Evolutionary conservation across 2,113 vertebrate genomes (phyloP).

Genomic region (Lophius piscatorius): DNA sequence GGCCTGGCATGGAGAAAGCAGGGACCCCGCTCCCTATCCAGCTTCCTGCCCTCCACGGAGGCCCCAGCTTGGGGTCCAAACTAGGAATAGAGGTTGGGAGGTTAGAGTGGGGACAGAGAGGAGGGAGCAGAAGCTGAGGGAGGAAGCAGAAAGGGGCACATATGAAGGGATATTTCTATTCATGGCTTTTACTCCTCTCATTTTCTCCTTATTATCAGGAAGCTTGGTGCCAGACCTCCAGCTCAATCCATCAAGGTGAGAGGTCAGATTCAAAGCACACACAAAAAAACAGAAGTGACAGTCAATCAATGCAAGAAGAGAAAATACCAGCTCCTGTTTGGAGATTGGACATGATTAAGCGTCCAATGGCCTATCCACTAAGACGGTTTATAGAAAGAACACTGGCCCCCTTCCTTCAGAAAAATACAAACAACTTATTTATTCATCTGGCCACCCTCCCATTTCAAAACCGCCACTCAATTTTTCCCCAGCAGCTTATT

Average conservation of each 20-base stretch:
- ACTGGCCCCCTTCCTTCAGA: slow-evolving; percentile 19
- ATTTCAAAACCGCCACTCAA: background rate
- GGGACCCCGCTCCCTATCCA: slow-evolving; percentile 47
- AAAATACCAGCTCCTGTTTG: slow-evolving; percentile 15
- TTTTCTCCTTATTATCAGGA: slow-evolving; percentile 74
- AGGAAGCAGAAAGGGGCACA: slow-evolving; percentile 25
- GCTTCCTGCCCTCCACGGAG: slow-evolving; percentile 62
- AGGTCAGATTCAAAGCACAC: slow-evolving; percentile 64
- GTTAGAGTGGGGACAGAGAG: slow-evolving; percentile 53
- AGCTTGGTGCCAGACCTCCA: slow-evolving; percentile 64
- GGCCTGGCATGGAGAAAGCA: slow-evolving; percentile 47
- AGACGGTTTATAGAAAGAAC: slow-evolving; percentile 32
- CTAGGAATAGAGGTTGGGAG: slow-evolving; percentile 55
- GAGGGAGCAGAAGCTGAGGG: too few relatives aligned
- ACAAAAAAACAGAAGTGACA: slow-evolving; percentile 50
- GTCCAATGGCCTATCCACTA: slow-evolving; percentile 18
- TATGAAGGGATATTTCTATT: slow-evolving; percentile 75
- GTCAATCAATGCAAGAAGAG: slow-evolving; percentile 47
- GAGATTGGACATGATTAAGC: slow-evolving; percentile 49
- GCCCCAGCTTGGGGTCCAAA: slow-evolving; percentile 36
- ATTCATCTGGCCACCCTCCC: slow-evolving; percentile 31
- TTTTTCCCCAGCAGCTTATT: slow-evolving; percentile 43
- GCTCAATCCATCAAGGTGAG: slow-evolving; percentile 53
- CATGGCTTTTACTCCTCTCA: slow-evolving; percentile 66
- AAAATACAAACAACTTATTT: slow-evolving; percentile 46